Conservation (phyloP, 2,888 invertebrate species). For the Brenthis hecate region DNA sequence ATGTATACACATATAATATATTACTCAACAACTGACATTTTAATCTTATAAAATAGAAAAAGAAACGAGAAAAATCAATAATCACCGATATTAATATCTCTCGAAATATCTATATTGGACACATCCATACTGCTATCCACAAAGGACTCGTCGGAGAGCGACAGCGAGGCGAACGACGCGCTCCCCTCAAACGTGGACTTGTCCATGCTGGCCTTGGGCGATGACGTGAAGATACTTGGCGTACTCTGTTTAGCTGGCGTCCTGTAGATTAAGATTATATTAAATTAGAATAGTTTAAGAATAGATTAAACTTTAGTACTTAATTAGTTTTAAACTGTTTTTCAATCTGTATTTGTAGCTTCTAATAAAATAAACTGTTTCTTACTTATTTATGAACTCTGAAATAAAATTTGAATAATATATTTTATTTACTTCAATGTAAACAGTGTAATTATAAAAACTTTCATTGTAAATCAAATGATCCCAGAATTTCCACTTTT, state of each 20-base stretch:
- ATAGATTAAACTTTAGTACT: no score
- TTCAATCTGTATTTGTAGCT: no score
- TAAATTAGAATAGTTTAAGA: not conserved
- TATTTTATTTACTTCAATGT: no score
- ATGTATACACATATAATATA: no score
- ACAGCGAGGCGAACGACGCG: conserved; percentile 68
- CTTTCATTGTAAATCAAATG: no score
- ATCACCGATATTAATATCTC: conserved; percentile 61
- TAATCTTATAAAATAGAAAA: not conserved
- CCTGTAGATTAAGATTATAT: conserved; percentile 43
- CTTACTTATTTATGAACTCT: no score
- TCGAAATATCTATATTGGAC: conserved; percentile 61
- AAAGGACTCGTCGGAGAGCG: conserved; percentile 72
- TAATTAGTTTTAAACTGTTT: no score
- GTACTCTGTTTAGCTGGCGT: conserved; percentile 68
- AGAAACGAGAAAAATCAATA: not conserved
- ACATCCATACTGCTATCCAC: conserved; percentile 61
- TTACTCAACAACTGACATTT: no score
- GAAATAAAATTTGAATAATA: no score
- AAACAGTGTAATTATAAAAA: no score
- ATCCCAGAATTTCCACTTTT: no score
- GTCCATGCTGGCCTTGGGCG: conserved; percentile 66
- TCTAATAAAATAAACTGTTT: no score
- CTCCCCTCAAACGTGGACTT: conserved; percentile 60
- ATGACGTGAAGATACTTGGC: conserved; percentile 75